Percentiles rank a stretch among this genome's conserved stretches.
Evolutionary conservation across 2,888 invertebrate genomes (phyloP).

Genomic region (Eucera pruinosa): DNA sequence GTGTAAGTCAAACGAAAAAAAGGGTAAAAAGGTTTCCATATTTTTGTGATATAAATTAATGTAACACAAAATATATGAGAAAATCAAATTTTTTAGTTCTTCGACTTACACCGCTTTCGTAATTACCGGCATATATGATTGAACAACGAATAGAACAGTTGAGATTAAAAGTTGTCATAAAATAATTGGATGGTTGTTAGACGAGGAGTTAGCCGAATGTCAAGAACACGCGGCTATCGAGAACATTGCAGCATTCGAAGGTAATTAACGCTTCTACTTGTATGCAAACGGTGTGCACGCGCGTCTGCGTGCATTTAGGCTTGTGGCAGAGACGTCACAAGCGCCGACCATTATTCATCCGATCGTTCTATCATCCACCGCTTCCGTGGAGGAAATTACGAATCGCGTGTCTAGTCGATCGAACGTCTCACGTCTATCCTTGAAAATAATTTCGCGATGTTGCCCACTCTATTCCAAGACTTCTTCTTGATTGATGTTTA

Average conservation of each 20-base stretch:
- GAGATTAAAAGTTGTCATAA: not conserved
- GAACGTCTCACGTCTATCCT: conserved; percentile 42
- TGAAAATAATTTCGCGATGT: conserved; percentile 45
- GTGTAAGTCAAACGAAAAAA: too few species aligned
- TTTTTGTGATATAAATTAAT: too few species aligned
- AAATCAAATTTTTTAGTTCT: too few species aligned
- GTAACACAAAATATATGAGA: too few species aligned
- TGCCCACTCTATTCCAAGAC: conserved; percentile 1
- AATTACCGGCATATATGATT: not conserved
- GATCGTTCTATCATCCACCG: conserved; percentile 52
- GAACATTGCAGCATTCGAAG: not conserved
- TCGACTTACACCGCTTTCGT: too few species aligned
- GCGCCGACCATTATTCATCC: conserved; percentile 60
- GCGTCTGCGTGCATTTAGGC: conserved; percentile 25
- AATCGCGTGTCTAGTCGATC: conserved; percentile 38
- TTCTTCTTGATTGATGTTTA: conserved; percentile 40
- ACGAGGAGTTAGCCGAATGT: not conserved
- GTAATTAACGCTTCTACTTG: conserved; percentile 8
- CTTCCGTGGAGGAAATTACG: conserved; percentile 59
- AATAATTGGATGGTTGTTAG: not conserved
- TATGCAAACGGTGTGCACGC: conserved; percentile 6
- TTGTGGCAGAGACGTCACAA: conserved; percentile 51
- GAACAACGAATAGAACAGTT: not conserved
- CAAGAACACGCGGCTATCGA: not conserved
- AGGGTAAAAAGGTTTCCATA: too few species aligned